Percentiles rank a stretch among this genome's conserved stretches.
These are phyloP conservation scores for Theristicus caerulescens DNA, from an alignment of 2,113 vertebrate genomes.

Conservation along the genomic window DNA sequence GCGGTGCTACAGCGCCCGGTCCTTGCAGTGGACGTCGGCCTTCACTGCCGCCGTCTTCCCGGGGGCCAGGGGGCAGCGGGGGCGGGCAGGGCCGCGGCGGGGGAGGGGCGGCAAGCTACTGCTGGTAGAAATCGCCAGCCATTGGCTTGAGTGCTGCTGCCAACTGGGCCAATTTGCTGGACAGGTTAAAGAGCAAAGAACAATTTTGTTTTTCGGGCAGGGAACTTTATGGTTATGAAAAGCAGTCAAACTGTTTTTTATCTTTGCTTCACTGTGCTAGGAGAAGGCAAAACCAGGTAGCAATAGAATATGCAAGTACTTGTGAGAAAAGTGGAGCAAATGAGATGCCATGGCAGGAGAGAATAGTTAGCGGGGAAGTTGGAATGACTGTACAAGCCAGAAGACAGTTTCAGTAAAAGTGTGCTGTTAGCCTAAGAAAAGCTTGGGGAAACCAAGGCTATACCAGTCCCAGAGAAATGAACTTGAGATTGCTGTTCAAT, in stretches of 20 bases:
- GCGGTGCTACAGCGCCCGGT: too few relatives aligned
- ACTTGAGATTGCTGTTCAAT: too few relatives aligned
- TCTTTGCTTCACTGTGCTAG: accelerated
- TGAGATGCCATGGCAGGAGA: accelerated
- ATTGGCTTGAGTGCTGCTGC: accelerated
- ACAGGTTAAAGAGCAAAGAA: accelerated
- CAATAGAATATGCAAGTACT: accelerated
- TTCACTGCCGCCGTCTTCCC: accelerated
- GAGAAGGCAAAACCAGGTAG: accelerated
- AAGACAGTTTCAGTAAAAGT: neutral
- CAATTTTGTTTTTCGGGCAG: neutral
- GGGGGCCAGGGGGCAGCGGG: too few relatives aligned
- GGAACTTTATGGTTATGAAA: accelerated
- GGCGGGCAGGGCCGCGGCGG: neutral
- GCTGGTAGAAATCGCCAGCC: accelerated
- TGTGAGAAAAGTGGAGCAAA: neutral
- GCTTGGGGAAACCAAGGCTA: neutral
- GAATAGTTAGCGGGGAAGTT: neutral
- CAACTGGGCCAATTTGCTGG: accelerated
- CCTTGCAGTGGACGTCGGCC: accelerated
- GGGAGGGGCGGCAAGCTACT: accelerated
- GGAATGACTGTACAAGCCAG: neutral
- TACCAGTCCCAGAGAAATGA: accelerated
- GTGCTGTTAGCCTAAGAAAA: neutral
- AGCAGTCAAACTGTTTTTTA: accelerated